Evolutionary conservation across 2,888 invertebrate genomes (phyloP).

Genomic region (Cheilosia grossa): DNA sequence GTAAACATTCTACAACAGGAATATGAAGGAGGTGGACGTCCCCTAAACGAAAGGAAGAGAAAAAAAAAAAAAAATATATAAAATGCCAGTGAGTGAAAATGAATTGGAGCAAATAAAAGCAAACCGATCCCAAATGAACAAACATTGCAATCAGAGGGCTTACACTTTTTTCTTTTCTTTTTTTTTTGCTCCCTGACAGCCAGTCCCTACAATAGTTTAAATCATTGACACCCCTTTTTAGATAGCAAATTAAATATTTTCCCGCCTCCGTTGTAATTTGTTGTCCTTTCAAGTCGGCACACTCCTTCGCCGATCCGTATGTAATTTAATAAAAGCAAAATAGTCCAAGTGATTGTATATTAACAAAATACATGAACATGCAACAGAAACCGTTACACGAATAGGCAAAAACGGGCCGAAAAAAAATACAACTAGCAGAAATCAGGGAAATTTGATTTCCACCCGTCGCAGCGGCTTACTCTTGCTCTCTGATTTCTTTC

Average conservation of each 20-base stretch:
- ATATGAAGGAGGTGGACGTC: conserved; percentile 66
- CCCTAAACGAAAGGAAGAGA: conserved; percentile 46
- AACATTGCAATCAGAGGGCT: conserved; percentile 71
- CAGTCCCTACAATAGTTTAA: conserved; percentile 38
- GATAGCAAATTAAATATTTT: conserved; percentile 40
- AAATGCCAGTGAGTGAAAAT: conserved; percentile 57
- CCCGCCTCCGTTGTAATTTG: conserved; percentile 30
- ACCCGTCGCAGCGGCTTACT: conserved; percentile 51
- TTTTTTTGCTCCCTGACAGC: neutral
- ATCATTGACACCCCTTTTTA: conserved; percentile 30
- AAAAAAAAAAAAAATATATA: conserved; percentile 24
- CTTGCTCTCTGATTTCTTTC: conserved; percentile 46
- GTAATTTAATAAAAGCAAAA: conserved; percentile 59
- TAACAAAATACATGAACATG: conserved; percentile 6
- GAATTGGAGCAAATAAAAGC: conserved; percentile 72
- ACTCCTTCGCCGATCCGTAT: conserved; percentile 31
- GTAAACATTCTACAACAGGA: conserved; percentile 67
- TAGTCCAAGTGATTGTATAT: conserved; percentile 22
- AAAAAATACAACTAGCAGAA: conserved; percentile 62
- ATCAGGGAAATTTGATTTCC: conserved; percentile 72
- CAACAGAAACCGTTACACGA: neutral
- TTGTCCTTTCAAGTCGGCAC: conserved; percentile 30
- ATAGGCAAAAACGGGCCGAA: neutral
- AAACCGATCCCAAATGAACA: conserved; percentile 75
- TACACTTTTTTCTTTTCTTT: conserved; percentile 17